These are phyloP conservation scores for Solenopsis fugax DNA, from an alignment of 1,140 invertebrate species.

Conservation along the genomic window DNA sequence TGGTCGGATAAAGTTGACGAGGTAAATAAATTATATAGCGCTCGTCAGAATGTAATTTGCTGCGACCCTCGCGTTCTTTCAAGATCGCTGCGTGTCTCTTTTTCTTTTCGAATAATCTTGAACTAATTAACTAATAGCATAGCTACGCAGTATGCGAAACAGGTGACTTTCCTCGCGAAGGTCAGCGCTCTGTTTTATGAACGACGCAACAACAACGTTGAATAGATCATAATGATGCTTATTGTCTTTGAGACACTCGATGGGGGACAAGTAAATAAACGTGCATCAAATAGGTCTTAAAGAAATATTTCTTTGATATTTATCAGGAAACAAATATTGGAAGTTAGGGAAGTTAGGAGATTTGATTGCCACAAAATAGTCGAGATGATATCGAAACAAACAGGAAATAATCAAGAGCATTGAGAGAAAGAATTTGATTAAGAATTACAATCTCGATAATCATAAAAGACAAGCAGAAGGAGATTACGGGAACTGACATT, in stretches of 20 bases:
- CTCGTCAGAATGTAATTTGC: constrained; percentile 69
- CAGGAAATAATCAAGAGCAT: not conserved
- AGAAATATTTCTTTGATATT: not conserved
- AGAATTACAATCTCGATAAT: not conserved
- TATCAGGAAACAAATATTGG: not conserved
- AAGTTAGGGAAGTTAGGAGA: not conserved
- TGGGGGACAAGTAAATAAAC: constrained; percentile 19
- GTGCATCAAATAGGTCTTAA: not conserved
- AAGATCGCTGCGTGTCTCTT: constrained; percentile 60
- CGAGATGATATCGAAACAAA: not conserved
- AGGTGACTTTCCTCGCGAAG: constrained; percentile 19
- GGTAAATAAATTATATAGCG: constrained; percentile 59
- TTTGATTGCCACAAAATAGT: not conserved
- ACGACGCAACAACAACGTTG: constrained; percentile 24
- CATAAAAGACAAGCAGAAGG: not conserved
- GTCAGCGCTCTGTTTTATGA: constrained; percentile 7
- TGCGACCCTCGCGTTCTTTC: constrained; percentile 46
- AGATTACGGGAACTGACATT: not conserved
- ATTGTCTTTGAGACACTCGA: constrained; percentile 26
- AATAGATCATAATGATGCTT: constrained; percentile 52
- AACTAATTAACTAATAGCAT: constrained; percentile 35
- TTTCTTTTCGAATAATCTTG: constrained; percentile 20
- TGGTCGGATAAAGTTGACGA: not conserved
- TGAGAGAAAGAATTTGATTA: not conserved
- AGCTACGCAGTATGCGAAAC: constrained; percentile 40